phyloP scores from a whole-genome alignment of 2,888 invertebrate genomes.

The Cephus nigrinus region DNA sequence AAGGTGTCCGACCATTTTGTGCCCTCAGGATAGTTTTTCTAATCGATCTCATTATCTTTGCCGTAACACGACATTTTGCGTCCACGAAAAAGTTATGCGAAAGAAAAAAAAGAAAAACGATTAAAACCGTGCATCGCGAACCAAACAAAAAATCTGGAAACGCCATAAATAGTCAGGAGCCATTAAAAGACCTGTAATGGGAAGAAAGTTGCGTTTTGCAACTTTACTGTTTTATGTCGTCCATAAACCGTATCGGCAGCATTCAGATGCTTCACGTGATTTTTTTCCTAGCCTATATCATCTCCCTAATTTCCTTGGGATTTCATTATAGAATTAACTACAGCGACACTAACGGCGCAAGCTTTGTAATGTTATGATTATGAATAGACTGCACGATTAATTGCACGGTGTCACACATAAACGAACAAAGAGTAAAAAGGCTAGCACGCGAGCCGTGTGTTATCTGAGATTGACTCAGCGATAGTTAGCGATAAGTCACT shows the following conservation, averaged over 20 bases:
- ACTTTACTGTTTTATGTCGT: constrained; percentile 2
- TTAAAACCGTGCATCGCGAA: not conserved
- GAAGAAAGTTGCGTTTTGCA: constrained; percentile 1
- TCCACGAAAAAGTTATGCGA: not conserved
- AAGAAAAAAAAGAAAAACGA: not conserved
- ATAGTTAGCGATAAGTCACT: constrained; percentile 48
- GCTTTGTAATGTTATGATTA: not conserved
- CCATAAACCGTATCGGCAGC: not conserved
- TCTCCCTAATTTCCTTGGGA: not conserved
- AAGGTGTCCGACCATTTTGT: no score
- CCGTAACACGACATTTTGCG: not conserved
- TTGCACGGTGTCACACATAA: not conserved
- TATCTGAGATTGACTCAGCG: constrained; percentile 50
- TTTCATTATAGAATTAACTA: not conserved
- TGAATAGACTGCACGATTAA: not conserved
- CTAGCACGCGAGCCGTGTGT: constrained; percentile 49
- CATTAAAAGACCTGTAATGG: not conserved
- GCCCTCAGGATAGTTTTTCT: not conserved
- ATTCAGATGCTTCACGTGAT: not conserved
- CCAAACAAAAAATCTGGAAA: not conserved
- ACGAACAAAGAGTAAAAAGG: not conserved
- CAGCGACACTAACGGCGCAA: not conserved
- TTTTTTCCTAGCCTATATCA: not conserved
- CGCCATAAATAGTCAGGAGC: not conserved
- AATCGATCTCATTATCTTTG: not conserved